Conservation (phyloP, 2,797 vertebrate species). For the Sebastiscus albofasciatus region DNA sequence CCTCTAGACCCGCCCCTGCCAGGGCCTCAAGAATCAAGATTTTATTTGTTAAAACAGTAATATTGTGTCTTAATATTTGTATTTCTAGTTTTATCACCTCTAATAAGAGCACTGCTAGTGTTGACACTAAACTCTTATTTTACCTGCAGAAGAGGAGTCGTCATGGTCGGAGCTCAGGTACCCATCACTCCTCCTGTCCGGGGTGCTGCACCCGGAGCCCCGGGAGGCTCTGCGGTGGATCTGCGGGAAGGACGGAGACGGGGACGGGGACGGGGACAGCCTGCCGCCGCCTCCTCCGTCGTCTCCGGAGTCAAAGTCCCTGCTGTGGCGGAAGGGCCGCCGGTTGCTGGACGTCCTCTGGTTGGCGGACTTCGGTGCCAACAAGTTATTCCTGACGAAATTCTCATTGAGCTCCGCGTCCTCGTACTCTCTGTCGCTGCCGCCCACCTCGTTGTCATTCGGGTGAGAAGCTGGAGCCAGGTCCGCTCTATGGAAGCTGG, state of each 20-base stretch:
- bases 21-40: neutral
- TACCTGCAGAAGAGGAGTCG: constrained; percentile 87
- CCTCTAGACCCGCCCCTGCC: no score
- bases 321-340: constrained; percentile 71
- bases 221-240: constrained; percentile 56
- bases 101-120: no score
- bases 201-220: constrained; percentile 86
- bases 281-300: constrained; percentile 62
- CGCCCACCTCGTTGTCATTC: constrained; percentile 61
- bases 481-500: constrained; percentile 20
- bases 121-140: neutral
- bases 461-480: neutral
- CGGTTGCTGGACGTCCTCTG: constrained; percentile 49
- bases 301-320: constrained; percentile 83
- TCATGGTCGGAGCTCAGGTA: constrained; percentile 92
- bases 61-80: neutral
- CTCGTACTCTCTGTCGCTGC: constrained; percentile 87
- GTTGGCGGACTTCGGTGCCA: constrained; percentile 68
- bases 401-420: constrained; percentile 86
- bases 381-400: constrained; percentile 83
- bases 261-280: constrained; percentile 65
- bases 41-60: neutral
- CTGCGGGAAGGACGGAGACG: constrained; percentile 58
- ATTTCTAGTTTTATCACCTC: neutral
- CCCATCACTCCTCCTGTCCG: constrained; percentile 88